Evolutionary conservation across 2,888 invertebrate species (phyloP), one percentile per base, ranked within the genome.

Genomic region (Limnephilus rhombicus): DNA sequence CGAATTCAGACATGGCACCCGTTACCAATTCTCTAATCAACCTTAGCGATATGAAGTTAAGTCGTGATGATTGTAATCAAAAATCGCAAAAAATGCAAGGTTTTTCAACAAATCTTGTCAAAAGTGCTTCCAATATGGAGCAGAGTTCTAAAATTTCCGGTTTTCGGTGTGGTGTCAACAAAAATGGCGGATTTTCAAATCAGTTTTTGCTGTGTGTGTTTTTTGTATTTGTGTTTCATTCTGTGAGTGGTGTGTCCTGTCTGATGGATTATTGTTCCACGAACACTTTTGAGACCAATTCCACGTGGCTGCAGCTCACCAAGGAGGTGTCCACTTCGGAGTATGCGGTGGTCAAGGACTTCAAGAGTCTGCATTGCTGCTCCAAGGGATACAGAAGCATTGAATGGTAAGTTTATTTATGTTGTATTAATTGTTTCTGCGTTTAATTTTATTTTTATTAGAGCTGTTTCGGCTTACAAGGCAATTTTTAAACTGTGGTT

Each of bases 301-400:
- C 96, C n/a, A 96, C 96, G n/a, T 96, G 96, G 94, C 96, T 98
- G 96, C 97, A 97, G 94, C 97, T 98, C 95, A 97, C 97, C 92
- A 98, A 98, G 94, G 98, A 98, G 94, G 97, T 97, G 9, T 97
- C 97, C 92, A 96, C 96, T 18, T 95, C 95, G 94, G 98, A 98
- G 94, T 98, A 97, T 94, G 98, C 97, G 18, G 96, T 97, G 94
- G 96, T 97, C 92, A 97, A 97, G 92, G 96, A 97, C 93, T 97
- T 98, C 95, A 98, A 98, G 95, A 97, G 97, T 93, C 96, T 98
- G 86, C 98, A 98, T 94, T 98, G 98, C 95, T 98, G 98, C 94
- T 97, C 98, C 91, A 97, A 97, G 94, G 98, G 97, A 93, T 98
- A 98, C 94, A 96, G 97, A 93, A 98, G 98, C 95, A 98, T 98